phyloP scores from a whole-genome alignment of 1,140 invertebrate species.

The Drosophila bifasciata region DNA sequence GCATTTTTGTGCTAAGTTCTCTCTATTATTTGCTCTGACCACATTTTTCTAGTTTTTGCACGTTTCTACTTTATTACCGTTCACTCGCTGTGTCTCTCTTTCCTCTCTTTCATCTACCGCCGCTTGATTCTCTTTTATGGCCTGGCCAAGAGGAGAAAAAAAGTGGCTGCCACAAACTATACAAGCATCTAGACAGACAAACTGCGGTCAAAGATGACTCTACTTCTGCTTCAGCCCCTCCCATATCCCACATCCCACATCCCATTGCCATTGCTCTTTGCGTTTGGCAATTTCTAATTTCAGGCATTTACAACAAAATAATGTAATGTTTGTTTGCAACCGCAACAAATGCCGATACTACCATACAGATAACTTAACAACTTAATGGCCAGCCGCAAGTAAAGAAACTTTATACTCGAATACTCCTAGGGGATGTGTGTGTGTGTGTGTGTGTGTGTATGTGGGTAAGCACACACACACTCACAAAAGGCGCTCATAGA shows the following conservation, averaged over 20 bases:
- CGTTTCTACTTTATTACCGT: constrained; percentile 80
- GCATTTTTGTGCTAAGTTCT: constrained; percentile 62
- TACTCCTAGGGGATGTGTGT: constrained; percentile 18
- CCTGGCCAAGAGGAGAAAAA: constrained; percentile 43
- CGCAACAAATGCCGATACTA: constrained; percentile 67
- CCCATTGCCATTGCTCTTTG: constrained; percentile 18
- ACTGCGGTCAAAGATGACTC: constrained; percentile 57
- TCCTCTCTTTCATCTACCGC: constrained; percentile 3
- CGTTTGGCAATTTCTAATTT: constrained; percentile 72
- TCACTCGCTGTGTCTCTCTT: constrained; percentile 11
- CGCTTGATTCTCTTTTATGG: constrained; percentile 57
- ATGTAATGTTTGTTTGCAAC: constrained; percentile 72
- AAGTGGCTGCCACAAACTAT: constrained; percentile 47
- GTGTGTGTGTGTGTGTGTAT: constrained; percentile 16
- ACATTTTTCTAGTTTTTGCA: constrained; percentile 82
- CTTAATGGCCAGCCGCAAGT: constrained; percentile 73
- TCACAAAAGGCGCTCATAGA: constrained; percentile 25
- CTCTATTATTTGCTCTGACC: constrained; percentile 77
- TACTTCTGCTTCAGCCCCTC: constrained; percentile 1
- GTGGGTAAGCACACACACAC: constrained; percentile 21
- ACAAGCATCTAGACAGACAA: constrained; percentile 51
- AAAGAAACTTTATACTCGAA: constrained; percentile 60
- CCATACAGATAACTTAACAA: constrained; percentile 79
- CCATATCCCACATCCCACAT: neutral
- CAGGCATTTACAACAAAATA: constrained; percentile 70